Evolutionary conservation across 2,113 vertebrate genomes (phyloP).

Genomic region (Oreochromis niloticus): DNA sequence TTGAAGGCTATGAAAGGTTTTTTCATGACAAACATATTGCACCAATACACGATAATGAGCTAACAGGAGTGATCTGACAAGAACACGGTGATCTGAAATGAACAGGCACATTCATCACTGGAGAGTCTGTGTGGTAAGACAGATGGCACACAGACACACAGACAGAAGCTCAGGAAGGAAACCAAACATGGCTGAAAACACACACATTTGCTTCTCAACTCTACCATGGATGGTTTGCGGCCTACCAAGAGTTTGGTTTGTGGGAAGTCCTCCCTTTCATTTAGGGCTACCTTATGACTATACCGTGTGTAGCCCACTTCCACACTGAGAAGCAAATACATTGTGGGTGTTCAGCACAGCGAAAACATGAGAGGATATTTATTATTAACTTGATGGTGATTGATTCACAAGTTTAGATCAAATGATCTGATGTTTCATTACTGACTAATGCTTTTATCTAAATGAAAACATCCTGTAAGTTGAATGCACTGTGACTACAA

Average conservation of each 20-base stretch:
- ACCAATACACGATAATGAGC: neutral
- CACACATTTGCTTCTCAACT: neutral
- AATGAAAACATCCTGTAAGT: neutral
- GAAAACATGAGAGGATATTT: neutral
- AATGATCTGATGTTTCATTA: neutral
- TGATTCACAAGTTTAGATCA: neutral
- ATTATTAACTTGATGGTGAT: neutral
- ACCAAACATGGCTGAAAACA: slow-evolving; percentile 49
- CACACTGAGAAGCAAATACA: neutral
- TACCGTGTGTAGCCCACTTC: neutral
- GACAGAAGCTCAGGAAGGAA: slow-evolving; percentile 47
- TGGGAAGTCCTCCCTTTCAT: slow-evolving; percentile 9
- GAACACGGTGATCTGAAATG: neutral
- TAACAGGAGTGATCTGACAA: neutral
- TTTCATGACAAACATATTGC: neutral
- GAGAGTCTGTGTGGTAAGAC: slow-evolving; percentile 36
- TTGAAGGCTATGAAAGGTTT: neutral
- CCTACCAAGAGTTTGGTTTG: slow-evolving; percentile 53
- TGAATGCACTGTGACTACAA: neutral
- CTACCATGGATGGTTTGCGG: slow-evolving; percentile 38
- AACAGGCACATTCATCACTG: neutral
- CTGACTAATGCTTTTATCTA: neutral
- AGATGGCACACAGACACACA: slow-evolving; percentile 42
- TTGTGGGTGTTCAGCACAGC: neutral
- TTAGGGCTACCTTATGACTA: neutral